phyloP scores from a whole-genome alignment of 2,888 invertebrate genomes.

The Ectemnius lituratus region DNA sequence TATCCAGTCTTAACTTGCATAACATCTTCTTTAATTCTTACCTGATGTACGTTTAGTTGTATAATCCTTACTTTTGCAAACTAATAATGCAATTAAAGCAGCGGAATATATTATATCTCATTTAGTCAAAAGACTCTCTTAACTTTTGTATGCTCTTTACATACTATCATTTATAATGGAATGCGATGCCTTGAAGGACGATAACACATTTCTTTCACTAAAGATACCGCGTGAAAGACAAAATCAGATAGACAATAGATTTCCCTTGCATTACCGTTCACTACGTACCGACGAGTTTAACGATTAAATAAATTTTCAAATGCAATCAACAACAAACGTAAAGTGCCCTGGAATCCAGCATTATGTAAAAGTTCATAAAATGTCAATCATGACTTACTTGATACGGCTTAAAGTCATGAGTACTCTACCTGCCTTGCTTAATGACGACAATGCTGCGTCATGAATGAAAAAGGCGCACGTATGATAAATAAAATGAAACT shows the following conservation, averaged over 20 bases:
- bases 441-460: constrained; percentile 10
- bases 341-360: constrained; percentile 22
- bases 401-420: constrained; percentile 11
- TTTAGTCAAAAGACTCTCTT: constrained; percentile 17
- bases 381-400: constrained; percentile 18
- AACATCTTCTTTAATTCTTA: constrained; percentile 25
- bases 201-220: constrained; percentile 20
- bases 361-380: constrained; percentile 29
- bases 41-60: constrained; percentile 12
- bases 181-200: constrained; percentile 16
- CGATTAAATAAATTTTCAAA: constrained; percentile 33
- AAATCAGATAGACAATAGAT: constrained; percentile 22
- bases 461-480: constrained; percentile 15
- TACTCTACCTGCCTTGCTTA: constrained; percentile 31
- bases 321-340: constrained; percentile 34
- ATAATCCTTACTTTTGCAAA: constrained; percentile 35
- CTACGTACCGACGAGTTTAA: constrained; percentile 8
- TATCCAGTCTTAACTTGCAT: constrained; percentile 57
- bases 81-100: constrained; percentile 41
- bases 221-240: constrained; percentile 18
- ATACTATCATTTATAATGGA: constrained; percentile 17
- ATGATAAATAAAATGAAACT: constrained; percentile 13
- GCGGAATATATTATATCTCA: constrained; percentile 17
- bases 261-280: constrained; percentile 7
- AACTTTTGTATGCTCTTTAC: constrained; percentile 12